These are phyloP conservation scores for Dryomyza anilis DNA, from an alignment of 2,888 invertebrate genomes.

Conservation along the genomic window DNA sequence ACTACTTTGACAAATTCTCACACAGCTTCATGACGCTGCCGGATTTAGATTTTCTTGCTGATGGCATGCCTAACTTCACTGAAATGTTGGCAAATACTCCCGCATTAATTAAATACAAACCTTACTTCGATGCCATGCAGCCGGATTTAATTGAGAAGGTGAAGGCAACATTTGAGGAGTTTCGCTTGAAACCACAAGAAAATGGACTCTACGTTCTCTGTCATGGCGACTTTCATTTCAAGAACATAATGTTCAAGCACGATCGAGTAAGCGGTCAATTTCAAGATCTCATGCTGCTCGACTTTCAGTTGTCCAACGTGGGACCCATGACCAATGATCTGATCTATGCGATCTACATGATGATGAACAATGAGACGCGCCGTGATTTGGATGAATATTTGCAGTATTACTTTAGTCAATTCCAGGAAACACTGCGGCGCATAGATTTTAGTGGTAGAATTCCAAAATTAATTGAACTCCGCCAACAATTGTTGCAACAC, in stretches of 20 bases:
- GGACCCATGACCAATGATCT: slow-evolving; percentile 43
- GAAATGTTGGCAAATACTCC: slow-evolving; percentile 15
- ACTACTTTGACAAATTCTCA: slow-evolving; percentile 24
- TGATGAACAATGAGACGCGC: slow-evolving; percentile 38
- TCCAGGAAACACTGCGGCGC: slow-evolving; percentile 39
- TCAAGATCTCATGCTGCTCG: slow-evolving; percentile 43
- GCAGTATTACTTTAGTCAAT: slow-evolving; percentile 41
- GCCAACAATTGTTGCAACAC: slow-evolving; percentile 32
- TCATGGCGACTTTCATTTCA: slow-evolving; percentile 48
- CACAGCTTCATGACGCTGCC: slow-evolving; percentile 9
- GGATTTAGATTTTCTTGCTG: neutral
- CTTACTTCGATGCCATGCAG: slow-evolving; percentile 24
- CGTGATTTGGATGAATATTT: slow-evolving; percentile 39
- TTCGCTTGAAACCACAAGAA: slow-evolving; percentile 29
- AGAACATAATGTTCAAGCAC: slow-evolving; percentile 47
- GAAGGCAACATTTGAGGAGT: slow-evolving; percentile 17
- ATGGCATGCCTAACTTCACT: slow-evolving; percentile 19
- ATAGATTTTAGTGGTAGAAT: slow-evolving; percentile 39
- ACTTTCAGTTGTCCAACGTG: slow-evolving; percentile 46
- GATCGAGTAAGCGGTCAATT: slow-evolving; percentile 8
- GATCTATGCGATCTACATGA: slow-evolving; percentile 41
- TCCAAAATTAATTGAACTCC: slow-evolving; percentile 37
- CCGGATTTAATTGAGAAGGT: neutral
- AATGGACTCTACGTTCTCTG: slow-evolving; percentile 42
- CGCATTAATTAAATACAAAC: slow-evolving; percentile 18